Evolutionary conservation across 2,797 vertebrate species (phyloP).

Genomic region (Stomatorhinus walkeri): DNA sequence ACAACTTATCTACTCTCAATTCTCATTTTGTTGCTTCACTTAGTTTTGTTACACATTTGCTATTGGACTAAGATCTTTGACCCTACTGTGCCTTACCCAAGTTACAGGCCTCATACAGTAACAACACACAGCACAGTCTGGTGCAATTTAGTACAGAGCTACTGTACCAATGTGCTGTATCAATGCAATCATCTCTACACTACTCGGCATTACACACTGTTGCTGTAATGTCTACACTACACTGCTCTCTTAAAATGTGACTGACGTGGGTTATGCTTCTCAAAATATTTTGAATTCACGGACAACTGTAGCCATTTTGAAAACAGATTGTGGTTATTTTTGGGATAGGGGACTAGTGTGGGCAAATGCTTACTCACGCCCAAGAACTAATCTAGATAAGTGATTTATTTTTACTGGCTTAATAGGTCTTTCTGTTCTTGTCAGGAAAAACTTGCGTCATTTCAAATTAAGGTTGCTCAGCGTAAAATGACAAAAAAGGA

Average conservation of each 20-base stretch:
- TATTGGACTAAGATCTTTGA: background rate
- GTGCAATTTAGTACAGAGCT: background rate
- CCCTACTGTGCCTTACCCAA: background rate
- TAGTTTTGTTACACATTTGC: background rate
- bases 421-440: background rate
- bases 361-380: background rate
- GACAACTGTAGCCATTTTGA: slow-evolving; percentile 19
- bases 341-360: background rate
- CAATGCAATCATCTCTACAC: background rate
- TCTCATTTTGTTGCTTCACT: background rate
- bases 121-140: background rate
- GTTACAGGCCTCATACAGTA: background rate
- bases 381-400: background rate
- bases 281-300: background rate
- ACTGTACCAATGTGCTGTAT: slow-evolving; percentile 7
- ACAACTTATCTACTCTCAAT: slow-evolving; percentile 8
- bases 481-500: background rate
- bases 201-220: background rate
- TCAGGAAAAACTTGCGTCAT: background rate
- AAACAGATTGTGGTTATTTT: background rate
- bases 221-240: slow-evolving; percentile 1
- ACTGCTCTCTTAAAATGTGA: slow-evolving; percentile 10
- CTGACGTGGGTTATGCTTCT: background rate
- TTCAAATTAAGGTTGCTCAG: background rate
- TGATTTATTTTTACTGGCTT: slow-evolving; percentile 1